Evolutionary conservation across 2,888 invertebrate species (phyloP), one percentile per base, ranked within the genome.

Genomic region (Venusia cambrica): DNA sequence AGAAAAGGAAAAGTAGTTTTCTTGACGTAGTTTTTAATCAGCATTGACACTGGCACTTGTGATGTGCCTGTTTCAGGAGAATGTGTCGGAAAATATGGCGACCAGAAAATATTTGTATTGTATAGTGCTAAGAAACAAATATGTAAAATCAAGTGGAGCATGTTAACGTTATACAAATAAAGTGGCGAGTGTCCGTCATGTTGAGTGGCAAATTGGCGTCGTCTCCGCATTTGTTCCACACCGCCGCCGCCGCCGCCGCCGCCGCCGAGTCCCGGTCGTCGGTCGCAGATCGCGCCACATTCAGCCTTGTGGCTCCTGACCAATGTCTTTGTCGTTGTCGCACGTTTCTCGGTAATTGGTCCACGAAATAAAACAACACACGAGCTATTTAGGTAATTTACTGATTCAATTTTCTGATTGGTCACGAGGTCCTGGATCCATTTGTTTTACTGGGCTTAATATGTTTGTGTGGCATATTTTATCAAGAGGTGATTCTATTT

Each of bases 201-300:
- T 72, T 72, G 71, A 76, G 70, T 72, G 74, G 74, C 71, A 79
- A 79, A 79, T 76, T 78, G 73, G 72, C 72, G 65, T 73, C 64
- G 67, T 73, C 67, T 70, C 58, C 63, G 70, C 65, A 78, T 76
- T 77, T 69, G 77, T 77, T 74, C 70, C 73, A 67, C 56, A 59
- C 60, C 57, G 53, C 44, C 45, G 54, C n/a, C n/a, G 52, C 43
- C 62, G 52, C 48, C 56, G 51, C n/a, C n/a, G 51, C 50, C 55
- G 55, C 51, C 60, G 54, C 45, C 40, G 53, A 55, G 46, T 48
- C 54, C n/a, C n/a, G n/a, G 45, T 38, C 54, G 53, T 48, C 49
- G 48, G 17, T 22, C 17, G 53, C 49, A 48, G 51, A 54, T 57
- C 66, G 64, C 67, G 61, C 62, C 60, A 61, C 64, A 58, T 60